phyloP scores from a whole-genome alignment of 1,140 invertebrate species.

The Aphaenogaster floridana region DNA sequence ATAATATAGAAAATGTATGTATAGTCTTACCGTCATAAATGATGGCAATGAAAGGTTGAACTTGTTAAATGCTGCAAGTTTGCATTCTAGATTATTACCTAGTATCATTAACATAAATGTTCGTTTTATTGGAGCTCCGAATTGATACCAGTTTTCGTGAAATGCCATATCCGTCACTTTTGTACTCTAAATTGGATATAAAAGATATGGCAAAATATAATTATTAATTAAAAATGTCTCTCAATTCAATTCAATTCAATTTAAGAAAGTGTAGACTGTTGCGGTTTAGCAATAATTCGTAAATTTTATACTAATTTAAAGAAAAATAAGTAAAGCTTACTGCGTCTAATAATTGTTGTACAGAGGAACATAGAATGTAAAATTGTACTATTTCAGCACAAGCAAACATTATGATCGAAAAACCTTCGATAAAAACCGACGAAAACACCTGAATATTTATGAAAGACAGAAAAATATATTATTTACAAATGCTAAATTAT shows the following conservation, averaged over 20 bases:
- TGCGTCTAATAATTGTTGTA: conserved; percentile 73
- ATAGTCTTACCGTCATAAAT: conserved; percentile 61
- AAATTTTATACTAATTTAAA: no score
- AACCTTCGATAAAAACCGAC: neutral
- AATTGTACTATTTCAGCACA: conserved; percentile 67
- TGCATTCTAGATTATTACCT: conserved; percentile 62
- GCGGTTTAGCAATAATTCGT: neutral
- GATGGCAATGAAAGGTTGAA: conserved; percentile 67
- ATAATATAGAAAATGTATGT: neutral
- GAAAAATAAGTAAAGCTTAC: conserved; percentile 48
- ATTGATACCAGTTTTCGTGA: conserved; percentile 65
- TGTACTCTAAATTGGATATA: conserved; percentile 51
- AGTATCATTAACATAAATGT: conserved; percentile 44
- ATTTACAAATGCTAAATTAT: neutral
- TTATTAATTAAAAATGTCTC: neutral
- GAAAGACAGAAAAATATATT: neutral
- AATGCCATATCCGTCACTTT: conserved; percentile 58
- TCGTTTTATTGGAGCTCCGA: neutral
- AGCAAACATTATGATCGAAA: conserved; percentile 16
- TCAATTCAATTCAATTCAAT: neutral
- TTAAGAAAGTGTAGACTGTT: neutral
- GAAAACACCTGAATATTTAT: neutral
- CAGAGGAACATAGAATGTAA: conserved; percentile 69
- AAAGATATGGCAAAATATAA: neutral
- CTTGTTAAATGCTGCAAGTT: conserved; percentile 40